Evolutionary conservation across 1,140 invertebrate species (phyloP), one percentile per base, ranked within the genome.

Genomic region (Grapholita molesta): DNA sequence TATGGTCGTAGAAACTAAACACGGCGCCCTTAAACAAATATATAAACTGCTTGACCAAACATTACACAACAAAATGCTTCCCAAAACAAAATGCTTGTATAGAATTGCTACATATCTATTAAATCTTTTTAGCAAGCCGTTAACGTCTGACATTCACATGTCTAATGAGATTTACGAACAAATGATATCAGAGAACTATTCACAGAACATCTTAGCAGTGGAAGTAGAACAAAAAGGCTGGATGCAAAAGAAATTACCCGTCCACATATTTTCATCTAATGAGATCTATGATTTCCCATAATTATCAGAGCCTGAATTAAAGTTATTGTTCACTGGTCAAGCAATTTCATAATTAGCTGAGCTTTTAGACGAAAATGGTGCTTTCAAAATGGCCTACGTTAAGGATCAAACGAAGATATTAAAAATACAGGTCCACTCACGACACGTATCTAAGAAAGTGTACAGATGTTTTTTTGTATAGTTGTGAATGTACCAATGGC

Each of bases 401-500:
- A 52, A 52, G 11, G 42, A 52, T 52, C 42, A 52, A 52, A 52
- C 42, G 42, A 52, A 3, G 42, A 52, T 52, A 52, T 52, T 52
- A 52, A 52, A 52, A 52, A 52, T 52, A 52, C 42, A 52, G 42
- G 42, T 52, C 11, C 42, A 52, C 3, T 52, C 42, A 11, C 42
- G 42, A 52, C 42, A 52, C 3, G 11, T 52, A 4, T 4, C 3
- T 4, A 52, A 52, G 3, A 52, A 52, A 11, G 3, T 52, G 42
- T 52, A 52, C 42, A 3, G 42, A 52, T 52, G 42, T 52, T 52
- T 52, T 52, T 15, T 52, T 15, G 3, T 52, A 52, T 52, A 4
- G 42, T 52, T 52, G 42, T 52, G 42, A 52, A 52, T 52, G 42
- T 52, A 11, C 42, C 42, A 52, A 52, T 52, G 42, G 42, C 42